Evolutionary conservation across 2,113 vertebrate species (phyloP), one percentile per base, ranked within the genome.

Genomic region (Mobula birostris): DNA sequence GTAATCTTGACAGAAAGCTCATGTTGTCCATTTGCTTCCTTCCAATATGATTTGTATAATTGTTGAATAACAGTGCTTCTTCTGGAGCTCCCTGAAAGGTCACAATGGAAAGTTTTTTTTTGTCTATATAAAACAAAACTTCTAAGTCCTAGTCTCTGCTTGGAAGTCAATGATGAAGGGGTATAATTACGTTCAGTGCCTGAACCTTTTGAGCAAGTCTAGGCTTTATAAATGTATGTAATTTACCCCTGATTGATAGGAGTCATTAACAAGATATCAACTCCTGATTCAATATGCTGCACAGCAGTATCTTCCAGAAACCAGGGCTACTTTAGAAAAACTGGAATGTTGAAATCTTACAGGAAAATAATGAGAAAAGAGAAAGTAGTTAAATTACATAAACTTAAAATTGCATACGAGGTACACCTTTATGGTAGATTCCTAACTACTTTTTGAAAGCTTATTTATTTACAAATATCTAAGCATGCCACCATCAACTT

Each of bases 1-100:
- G 94, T 95, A 94, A 94, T 95, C 96, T 96, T 95, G 95, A 78
- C 94, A 40, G 94, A 94, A 94, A 94, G 95, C 93, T 95, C 82
- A 92, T 94, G 95, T 94, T 94, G 95, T 95, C 94, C 95, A 95
- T 95, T 90, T 95, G 83, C 72, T 91, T 94, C 90, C 66, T 93
- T 36, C 72, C 21, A 72, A 93, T 56, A 56, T 76, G 40, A 93
- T 93, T 70, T 24, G 27, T 56, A 36, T 56, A 93, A 74, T 70
- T 92, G 29, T 40, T 74, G 68, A 74, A 93, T 29, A 93, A 21
- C 36, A 56, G 36, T 40, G 74, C 19, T 74, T 93, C 48, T 76
- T 19, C 48, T 74, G 40, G 68, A 74, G 40, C 36, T 56, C 68
- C 68, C 40, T 17, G 7, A 93, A 19, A 74, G 24, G 72, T 40